A percentile compares a stretch with the other conserved stretches of the same genome.
Evolutionary conservation across 2,113 vertebrate species (phyloP).

Genomic region (Daphoenositta chrysoptera): DNA sequence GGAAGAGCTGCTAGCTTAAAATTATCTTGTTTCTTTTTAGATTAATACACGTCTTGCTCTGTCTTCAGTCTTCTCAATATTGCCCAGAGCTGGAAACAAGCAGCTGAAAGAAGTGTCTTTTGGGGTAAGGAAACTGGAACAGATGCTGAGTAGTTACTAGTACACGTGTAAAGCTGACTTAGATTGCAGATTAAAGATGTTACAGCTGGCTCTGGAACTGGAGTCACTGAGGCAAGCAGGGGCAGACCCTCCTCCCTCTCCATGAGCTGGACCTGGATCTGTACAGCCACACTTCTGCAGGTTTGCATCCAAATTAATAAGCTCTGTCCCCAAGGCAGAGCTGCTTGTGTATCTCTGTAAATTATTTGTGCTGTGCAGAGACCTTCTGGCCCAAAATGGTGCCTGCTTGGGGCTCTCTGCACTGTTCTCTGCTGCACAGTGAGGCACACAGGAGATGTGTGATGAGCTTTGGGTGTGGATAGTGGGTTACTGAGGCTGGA

Average conservation of each 20-base stretch:
- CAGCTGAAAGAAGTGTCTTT: not conserved
- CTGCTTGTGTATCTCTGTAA: not conserved
- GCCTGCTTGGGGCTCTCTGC: not conserved
- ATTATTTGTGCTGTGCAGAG: not conserved
- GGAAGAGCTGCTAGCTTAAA: not conserved
- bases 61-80: not conserved
- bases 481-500: not conserved
- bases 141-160: not conserved
- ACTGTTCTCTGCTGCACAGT: not conserved
- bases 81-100: not conserved
- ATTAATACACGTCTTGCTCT: not conserved
- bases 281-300: not conserved
- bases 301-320: not conserved
- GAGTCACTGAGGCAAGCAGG: not conserved
- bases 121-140: not conserved
- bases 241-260: not conserved
- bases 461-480: not conserved
- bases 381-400: not conserved
- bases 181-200: not conserved
- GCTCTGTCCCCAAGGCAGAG: not conserved
- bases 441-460: rapidly evolving
- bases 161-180: not conserved
- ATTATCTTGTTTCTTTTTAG: not conserved
- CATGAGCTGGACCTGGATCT: not conserved
- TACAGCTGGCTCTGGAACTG: not conserved